phyloP scores from a whole-genome alignment of 2,113 vertebrate species.

The Saccopteryx leptura region DNA sequence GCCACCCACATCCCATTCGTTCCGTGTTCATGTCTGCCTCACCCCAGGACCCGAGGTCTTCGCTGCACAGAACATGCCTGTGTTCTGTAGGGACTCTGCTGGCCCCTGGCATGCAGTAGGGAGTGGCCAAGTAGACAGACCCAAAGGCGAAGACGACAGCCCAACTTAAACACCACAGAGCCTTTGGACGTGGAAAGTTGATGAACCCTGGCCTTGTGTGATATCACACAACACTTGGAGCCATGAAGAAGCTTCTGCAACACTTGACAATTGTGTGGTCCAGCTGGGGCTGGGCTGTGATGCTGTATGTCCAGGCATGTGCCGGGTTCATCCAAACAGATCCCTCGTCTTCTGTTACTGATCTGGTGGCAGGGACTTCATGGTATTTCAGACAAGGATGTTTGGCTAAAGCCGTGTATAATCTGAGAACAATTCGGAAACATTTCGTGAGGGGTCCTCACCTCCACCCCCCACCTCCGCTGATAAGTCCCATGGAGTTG shows the following conservation, averaged over 20 bases:
- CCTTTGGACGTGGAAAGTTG: no score
- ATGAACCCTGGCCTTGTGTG: neutral
- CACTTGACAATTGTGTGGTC: neutral
- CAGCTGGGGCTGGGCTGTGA: neutral
- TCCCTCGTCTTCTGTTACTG: neutral
- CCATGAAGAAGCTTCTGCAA: neutral
- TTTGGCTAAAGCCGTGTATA: neutral
- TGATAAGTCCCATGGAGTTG: neutral
- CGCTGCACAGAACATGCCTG: neutral
- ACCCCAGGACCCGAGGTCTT: neutral
- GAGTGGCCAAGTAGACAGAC: no score
- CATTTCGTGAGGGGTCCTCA: neutral
- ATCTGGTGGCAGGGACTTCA: neutral
- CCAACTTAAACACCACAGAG: no score
- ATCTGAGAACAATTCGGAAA: neutral
- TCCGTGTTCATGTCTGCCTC: neutral
- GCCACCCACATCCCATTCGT: neutral
- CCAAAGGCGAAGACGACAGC: no score
- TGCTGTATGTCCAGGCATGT: neutral
- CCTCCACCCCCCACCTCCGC: neutral
- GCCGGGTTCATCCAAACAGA: neutral
- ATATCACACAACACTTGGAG: neutral
- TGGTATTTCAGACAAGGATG: neutral
- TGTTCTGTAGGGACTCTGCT: neutral
- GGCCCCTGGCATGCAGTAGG: no score